Percentiles rank a stretch among this genome's conserved stretches.
phyloP scores from a whole-genome alignment of 1,140 invertebrate genomes.

The Popillia japonica region DNA sequence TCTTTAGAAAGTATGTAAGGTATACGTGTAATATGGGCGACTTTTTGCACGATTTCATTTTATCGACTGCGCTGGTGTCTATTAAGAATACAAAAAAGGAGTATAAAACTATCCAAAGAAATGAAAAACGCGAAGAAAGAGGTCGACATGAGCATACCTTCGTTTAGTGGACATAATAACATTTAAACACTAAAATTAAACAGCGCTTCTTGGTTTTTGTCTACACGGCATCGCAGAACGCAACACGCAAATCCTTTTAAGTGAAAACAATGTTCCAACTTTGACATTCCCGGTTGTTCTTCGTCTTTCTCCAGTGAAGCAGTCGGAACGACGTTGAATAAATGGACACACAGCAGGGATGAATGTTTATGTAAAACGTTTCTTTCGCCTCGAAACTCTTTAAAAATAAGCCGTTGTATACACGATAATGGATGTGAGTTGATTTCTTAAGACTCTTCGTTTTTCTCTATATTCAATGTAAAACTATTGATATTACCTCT shows the following conservation, averaged over 20 bases:
- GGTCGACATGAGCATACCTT: constrained; percentile 36
- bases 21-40: constrained; percentile 21
- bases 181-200: constrained; percentile 41
- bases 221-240: constrained; percentile 16
- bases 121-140: constrained; percentile 38
- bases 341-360: constrained; percentile 26
- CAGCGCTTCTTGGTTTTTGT: constrained; percentile 37
- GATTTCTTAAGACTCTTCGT: neutral
- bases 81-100: constrained; percentile 32
- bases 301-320: constrained; percentile 9
- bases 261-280: constrained; percentile 40
- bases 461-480: too few species aligned
- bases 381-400: neutral
- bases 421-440: constrained; percentile 6
- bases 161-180: constrained; percentile 40
- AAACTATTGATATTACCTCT: too few species aligned
- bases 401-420: constrained; percentile 6
- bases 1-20: constrained; percentile 2
- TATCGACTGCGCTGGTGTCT: constrained; percentile 35
- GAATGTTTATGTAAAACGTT: constrained; percentile 34
- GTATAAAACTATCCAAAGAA: neutral
- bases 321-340: constrained; percentile 23
- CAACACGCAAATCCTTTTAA: constrained; percentile 41
- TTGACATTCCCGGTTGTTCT: constrained; percentile 38
- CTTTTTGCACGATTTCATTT: constrained; percentile 33